Base-by-base conservation (phyloP, 2,888 invertebrate species). In the Brachypterus glaber region DNA sequence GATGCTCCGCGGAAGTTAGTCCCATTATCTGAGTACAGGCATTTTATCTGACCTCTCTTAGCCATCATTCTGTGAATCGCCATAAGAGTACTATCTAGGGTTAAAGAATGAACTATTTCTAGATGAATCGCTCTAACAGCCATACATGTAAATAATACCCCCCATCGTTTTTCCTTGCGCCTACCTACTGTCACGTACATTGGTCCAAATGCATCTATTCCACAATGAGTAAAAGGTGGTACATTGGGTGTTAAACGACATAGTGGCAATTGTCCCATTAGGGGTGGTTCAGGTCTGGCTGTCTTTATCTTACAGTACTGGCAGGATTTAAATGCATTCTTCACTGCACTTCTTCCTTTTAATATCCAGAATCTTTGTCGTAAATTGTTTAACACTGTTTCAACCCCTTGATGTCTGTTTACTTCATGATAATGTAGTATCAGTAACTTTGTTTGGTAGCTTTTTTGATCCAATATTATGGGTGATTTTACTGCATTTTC, bases 181-280 rank as follows among this genome's bases (percentile, higher is more conserved):
- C n/a, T n/a, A n/a, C n/a, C n/a, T n/a, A n/a, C n/a, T n/a, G 3
- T 21, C 9, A 16, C 40, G 36, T 37, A 35, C 26, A 36, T 25
- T 3, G 40, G 36, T 15, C 40, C 40, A 33, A 45, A 43, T 29
- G 34, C 40, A 24, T 43, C 43, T 5, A 40, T 36, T 4, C 43
- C 38, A 4, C 25, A 27, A 18, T 35, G 30, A 8, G 40, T 18
- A 16, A 46, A 41, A 8, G 39, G 35, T 36, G 30, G 30, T 4
- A 39, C 14, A 13, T 36, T 39, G 14, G 21, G n/a, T 27, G 26
- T 31, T 13, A 42, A 18, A 18, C 39, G 31, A 13, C 29, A 32
- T 32, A 8, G 24, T n/a, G 39, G 42, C 13, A 39, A 17, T 17
- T 31, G 30, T 17, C 39, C 36, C 36, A 32, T 42, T 14, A 42